A percentile compares a stretch with the other conserved stretches of the same genome.
Evolutionary conservation across 1,140 invertebrate genomes (phyloP).

Genomic region (Rhynchophorus ferrugineus): DNA sequence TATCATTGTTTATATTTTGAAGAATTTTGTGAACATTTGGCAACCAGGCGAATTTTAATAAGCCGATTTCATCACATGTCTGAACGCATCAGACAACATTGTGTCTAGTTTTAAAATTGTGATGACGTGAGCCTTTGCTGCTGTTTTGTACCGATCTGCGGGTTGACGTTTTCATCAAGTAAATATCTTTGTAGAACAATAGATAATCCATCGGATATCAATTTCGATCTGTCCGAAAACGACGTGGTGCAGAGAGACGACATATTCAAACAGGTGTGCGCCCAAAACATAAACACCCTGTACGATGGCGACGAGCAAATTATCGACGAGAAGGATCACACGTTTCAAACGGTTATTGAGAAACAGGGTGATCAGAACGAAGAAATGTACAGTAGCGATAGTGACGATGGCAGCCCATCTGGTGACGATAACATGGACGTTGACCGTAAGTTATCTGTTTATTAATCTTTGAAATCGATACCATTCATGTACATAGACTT

Average conservation of each 20-base stretch:
- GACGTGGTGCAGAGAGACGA: constrained; percentile 44
- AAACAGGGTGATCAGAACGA: constrained; percentile 38
- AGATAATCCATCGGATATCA: constrained; percentile 46
- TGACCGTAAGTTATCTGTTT: constrained; percentile 33
- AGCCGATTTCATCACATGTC: too few species aligned
- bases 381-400: constrained; percentile 28
- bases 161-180: too few species aligned
- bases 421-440: constrained; percentile 33
- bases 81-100: too few species aligned
- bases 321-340: constrained; percentile 43
- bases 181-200: constrained; percentile 37
- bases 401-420: constrained; percentile 33
- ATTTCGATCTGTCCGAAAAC: constrained; percentile 44
- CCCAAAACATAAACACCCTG: constrained; percentile 43
- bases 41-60: too few species aligned
- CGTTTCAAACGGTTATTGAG: constrained; percentile 44
- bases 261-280: constrained; percentile 51
- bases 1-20: too few species aligned
- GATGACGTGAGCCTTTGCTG: too few species aligned
- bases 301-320: constrained; percentile 49
- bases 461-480: background rate
- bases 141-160: too few species aligned
- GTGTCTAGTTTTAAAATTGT: too few species aligned
- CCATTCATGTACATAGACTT: too few species aligned
- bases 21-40: too few species aligned